Conservation (phyloP, 2,113 vertebrate species). For the Reinhardtius hippoglossoides region DNA sequence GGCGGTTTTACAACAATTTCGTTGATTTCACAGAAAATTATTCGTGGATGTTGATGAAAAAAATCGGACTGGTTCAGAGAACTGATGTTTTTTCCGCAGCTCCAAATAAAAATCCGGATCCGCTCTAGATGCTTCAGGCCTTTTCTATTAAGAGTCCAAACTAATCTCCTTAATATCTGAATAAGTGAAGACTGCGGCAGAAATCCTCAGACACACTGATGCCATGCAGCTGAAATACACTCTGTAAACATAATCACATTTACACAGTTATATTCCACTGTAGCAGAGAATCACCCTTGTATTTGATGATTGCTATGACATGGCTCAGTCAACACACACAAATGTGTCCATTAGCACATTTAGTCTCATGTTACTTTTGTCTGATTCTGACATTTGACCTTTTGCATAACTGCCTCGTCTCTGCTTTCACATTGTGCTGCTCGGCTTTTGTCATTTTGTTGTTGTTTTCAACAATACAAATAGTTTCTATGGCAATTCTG, state of each 20-base stretch:
- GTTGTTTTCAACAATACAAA: background rate
- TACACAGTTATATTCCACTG: background rate
- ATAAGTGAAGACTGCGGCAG: background rate
- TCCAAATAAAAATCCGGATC: too few relatives aligned
- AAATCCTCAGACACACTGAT: background rate
- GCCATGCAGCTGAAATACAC: background rate
- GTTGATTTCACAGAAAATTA: too few relatives aligned
- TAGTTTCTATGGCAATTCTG: background rate
- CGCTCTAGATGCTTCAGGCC: too few relatives aligned
- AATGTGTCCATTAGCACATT: constrained; percentile 7
- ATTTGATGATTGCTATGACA: background rate
- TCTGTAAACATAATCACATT: background rate
- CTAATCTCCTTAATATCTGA: background rate
- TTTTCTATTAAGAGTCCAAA: too few relatives aligned
- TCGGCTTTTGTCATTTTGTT: constrained; percentile 3
- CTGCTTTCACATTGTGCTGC: constrained; percentile 37
- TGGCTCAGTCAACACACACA: background rate
- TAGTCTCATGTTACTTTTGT: constrained; percentile 42
- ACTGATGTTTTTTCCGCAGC: too few relatives aligned
- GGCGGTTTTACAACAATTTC: too few relatives aligned
- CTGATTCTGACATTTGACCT: constrained; percentile 33
- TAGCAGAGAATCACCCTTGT: background rate
- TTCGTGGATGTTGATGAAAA: too few relatives aligned
- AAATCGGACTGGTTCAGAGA: too few relatives aligned
- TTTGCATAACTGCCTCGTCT: constrained; percentile 4